Evolutionary conservation across 2,797 vertebrate genomes (phyloP), one percentile per base, ranked within the genome.

Genomic region (Artibeus jamaicensis): DNA sequence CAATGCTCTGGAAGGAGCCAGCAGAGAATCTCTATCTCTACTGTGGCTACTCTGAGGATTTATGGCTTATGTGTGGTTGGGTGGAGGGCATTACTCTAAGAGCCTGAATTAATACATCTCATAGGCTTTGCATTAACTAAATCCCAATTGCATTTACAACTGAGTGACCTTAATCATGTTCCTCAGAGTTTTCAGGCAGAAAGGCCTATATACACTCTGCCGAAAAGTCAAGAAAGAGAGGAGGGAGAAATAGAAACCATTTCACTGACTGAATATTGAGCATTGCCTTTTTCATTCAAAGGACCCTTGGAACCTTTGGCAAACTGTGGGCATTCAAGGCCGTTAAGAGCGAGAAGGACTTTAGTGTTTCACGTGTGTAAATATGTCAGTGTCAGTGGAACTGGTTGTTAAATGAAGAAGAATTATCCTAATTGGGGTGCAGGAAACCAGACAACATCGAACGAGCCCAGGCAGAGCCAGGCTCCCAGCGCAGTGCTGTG

Each of bases 161-260:
- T 94, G 90, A 98, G 74, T 91, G 97, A 97, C 97, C 95, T 98
- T 93, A 98, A 91, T 81, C 97, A 97, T 50, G 78, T 95, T 97
- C 94, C 92, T 96, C 86, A 88, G 96, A 97, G 53, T 96, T 97
- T 7, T 6, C 53, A 97, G 85, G 77, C 95, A 96, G 79, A 95
- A 95, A 98, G 95, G 94, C 77, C 97, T 97, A 96, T 86, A 2
- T 0, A 94, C 89, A 89, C 74, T 89, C 67, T 50, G 74, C 87
- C 90, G 96, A 96, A 97, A 95, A 93, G 50, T 65, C 88, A 76
- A 50, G 77, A 74, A 79, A 81, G 46, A 59, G 44, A 89, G 78
- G 32, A 79, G 86, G 21, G 65, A 34, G 39, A 37, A 79, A 53
- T 55, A 90, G 76, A 71, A 95, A 95, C 89, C 70, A 96, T 98